Percentiles rank a stretch among this genome's conserved stretches.
These are phyloP conservation scores for Melanaphis sacchari DNA, from an alignment of 1,140 invertebrate species.

Conservation along the genomic window DNA sequence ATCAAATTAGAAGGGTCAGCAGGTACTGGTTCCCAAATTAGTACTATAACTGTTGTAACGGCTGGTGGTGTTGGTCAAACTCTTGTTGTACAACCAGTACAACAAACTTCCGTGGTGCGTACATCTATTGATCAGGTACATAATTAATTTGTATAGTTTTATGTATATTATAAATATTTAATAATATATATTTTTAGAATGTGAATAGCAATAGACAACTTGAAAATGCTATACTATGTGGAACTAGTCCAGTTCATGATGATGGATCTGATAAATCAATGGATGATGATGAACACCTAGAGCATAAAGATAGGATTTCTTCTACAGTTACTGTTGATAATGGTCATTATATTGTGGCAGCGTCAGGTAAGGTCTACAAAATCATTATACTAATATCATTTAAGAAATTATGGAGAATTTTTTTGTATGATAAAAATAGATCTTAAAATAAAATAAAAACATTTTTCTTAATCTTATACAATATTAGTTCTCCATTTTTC, in stretches of 20 bases:
- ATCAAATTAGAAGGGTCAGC: conserved; percentile 54
- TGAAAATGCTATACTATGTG: conserved; percentile 38
- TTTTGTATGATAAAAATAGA: background rate
- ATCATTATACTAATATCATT: background rate
- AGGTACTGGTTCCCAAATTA: conserved; percentile 51
- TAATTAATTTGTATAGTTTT: background rate
- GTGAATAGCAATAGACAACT: conserved; percentile 48
- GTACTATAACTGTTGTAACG: conserved; percentile 49
- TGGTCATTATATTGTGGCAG: conserved; percentile 53
- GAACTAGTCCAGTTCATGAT: conserved; percentile 49
- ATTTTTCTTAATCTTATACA: background rate
- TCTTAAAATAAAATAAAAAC: background rate
- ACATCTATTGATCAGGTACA: conserved; percentile 28
- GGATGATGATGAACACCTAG: conserved; percentile 43
- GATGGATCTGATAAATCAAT: conserved; percentile 56
- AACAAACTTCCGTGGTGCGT: conserved; percentile 48
- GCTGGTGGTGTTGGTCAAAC: conserved; percentile 51
- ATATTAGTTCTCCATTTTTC: conserved; percentile 22
- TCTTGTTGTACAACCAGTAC: conserved; percentile 52
- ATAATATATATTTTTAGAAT: background rate
- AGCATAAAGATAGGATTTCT: conserved; percentile 41
- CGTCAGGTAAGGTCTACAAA: background rate
- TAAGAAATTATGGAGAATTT: conserved; percentile 30
- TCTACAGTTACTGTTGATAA: conserved; percentile 53
- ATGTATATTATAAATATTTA: background rate